Evolutionary conservation across 2,113 vertebrate species (phyloP), one percentile per base, ranked within the genome.

Genomic region (Alethe castanea): DNA sequence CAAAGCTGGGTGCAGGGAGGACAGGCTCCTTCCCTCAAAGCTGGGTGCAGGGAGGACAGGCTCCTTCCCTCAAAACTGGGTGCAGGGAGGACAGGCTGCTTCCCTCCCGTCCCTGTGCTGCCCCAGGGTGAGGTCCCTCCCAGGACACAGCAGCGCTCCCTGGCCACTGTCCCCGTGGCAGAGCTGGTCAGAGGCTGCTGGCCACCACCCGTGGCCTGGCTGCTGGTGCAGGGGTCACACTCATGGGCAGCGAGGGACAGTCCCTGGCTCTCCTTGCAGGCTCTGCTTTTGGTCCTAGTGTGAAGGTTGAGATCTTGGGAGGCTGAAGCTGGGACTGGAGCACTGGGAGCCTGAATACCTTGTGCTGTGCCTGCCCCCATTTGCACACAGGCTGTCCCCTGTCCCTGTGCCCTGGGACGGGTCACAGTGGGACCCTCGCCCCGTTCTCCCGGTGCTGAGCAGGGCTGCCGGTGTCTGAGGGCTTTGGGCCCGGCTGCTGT

Each of bases 381-480:
- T 26, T 5, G 4, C 22, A 7, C 50, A 1, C n/a, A 56, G 26
- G 40, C 47, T 45, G 35, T 20, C 19, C 5, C 36, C 19, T 56
- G 25, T 28, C 33, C 4, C 4, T 6, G 9, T 52, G 15, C 26
- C 50, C 50, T 52, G 70, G 22, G 8, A 6, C n/a, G 5, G 42
- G 9, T 31, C 12, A 1, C 9, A 1, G 71, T 12, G 7, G 29
- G 81, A 42, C 18, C 47, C 70, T 45, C 2, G 0, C 12, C 57
- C 40, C 0, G 0, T 5, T 29, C 9, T 11, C 53, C 26, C 1
- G 0, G 28, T 0, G 18, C 88, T 18, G 29, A 12, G 62, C 52
- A 1, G 2, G 9, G 0, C 7, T 3, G 2, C 3, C 19, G 2
- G 5, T 9, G 1, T 6, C 85, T 19, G 0, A 0, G 56, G 31